phyloP scores from a whole-genome alignment of 1,140 invertebrate species.

The Aphaenogaster rudis region DNA sequence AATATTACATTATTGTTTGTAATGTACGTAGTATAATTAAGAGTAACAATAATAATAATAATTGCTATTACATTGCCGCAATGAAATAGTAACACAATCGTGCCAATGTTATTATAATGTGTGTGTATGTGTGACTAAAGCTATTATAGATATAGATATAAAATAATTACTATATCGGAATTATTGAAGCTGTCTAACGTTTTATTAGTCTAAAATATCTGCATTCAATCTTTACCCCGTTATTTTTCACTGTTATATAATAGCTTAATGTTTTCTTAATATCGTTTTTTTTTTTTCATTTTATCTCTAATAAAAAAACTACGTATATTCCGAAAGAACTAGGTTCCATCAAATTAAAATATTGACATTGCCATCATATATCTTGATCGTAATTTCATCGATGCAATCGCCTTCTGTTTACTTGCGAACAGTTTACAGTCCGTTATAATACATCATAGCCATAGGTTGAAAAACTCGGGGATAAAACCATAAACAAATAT shows the following conservation, averaged over 20 bases:
- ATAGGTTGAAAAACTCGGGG: background rate
- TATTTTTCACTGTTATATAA: background rate
- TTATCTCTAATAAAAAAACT: background rate
- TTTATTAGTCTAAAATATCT: background rate
- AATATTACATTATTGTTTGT: conserved; percentile 32
- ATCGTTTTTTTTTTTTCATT: background rate
- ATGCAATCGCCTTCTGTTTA: conserved; percentile 49
- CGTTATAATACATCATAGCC: background rate
- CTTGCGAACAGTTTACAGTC: conserved; percentile 46
- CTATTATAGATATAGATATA: background rate
- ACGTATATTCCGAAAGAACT: background rate
- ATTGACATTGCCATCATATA: conserved; percentile 41
- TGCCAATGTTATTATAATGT: background rate
- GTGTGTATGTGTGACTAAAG: background rate
- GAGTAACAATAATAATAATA: conserved; percentile 6
- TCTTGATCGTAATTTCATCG: conserved; percentile 40
- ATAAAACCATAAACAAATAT: conserved; percentile 43
- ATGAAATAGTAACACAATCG: background rate
- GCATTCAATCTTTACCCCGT: background rate
- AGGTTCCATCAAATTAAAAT: conserved; percentile 37
- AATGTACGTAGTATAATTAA: conserved; percentile 30
- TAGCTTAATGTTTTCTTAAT: conserved; percentile 11
- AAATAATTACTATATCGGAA: background rate
- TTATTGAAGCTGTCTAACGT: background rate
- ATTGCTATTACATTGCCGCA: conserved; percentile 1